These are phyloP conservation scores for Leptinotarsa haldemani DNA, from an alignment of 2,888 invertebrate genomes.

Conservation along the genomic window DNA sequence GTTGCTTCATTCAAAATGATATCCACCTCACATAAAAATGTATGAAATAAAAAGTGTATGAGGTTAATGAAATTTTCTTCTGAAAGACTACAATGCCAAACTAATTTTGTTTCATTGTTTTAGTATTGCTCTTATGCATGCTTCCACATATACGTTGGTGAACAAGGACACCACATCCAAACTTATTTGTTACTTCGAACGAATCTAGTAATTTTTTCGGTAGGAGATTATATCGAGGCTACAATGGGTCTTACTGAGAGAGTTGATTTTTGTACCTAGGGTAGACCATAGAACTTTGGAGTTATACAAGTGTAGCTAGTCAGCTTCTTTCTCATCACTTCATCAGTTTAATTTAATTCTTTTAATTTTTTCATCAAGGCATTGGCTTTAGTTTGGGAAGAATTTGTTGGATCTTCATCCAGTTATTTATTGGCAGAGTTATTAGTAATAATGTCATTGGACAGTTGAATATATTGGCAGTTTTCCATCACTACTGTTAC, in stretches of 20 bases:
- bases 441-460: not conserved
- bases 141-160: not conserved
- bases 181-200: not conserved
- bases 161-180: not conserved
- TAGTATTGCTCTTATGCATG: not conserved
- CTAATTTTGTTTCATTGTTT: not conserved
- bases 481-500: too few species aligned
- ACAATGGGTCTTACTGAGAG: not conserved
- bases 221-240: not conserved
- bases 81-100: too few species aligned
- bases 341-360: not conserved
- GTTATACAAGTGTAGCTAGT: not conserved
- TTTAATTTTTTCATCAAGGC: too few species aligned
- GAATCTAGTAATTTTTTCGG: not conserved
- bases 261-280: not conserved
- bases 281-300: not conserved
- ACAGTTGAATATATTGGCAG: not conserved
- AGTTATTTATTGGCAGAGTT: not conserved
- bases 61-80: too few species aligned
- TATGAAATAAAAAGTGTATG: too few species aligned
- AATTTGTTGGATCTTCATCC: not conserved
- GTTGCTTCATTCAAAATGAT: too few species aligned
- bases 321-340: not conserved
- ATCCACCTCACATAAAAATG: too few species aligned
- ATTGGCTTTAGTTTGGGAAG: too few species aligned